Percentiles rank a stretch among this genome's conserved stretches.
Evolutionary conservation across 2,888 invertebrate species (phyloP).

Genomic region (Gandaritis pyraliata): DNA sequence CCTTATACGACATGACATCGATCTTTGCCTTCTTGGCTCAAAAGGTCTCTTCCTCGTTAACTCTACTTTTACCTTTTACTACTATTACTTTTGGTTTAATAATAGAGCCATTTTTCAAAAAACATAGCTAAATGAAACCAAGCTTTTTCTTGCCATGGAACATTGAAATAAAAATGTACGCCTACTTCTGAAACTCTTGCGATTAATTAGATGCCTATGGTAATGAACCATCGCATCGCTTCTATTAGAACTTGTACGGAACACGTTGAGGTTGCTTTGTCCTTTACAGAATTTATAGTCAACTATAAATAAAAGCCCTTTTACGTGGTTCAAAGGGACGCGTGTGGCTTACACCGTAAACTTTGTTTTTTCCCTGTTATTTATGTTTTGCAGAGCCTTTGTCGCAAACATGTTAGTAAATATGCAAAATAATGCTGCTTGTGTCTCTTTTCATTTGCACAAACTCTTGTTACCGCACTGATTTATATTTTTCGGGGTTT

Average conservation of each 20-base stretch:
- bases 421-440: constrained; percentile 48
- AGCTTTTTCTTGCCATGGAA: no score
- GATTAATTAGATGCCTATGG: constrained; percentile 7
- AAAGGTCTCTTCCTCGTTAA: no score
- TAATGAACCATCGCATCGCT: constrained; percentile 9
- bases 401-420: constrained; percentile 67
- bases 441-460: constrained; percentile 3
- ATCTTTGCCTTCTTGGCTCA: no score
- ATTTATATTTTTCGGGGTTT: background rate
- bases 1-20: no score
- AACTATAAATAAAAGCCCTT: constrained; percentile 46
- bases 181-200: background rate
- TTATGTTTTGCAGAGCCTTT: constrained; percentile 56
- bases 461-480: background rate
- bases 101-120: no score
- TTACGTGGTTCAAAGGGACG: constrained; percentile 48
- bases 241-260: constrained; percentile 18
- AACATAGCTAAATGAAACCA: no score
- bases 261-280: constrained; percentile 36
- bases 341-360: constrained; percentile 46
- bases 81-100: no score
- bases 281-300: constrained; percentile 40
- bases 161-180: background rate
- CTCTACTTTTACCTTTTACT: no score
- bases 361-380: constrained; percentile 56